Base-by-base conservation (phyloP, 1,140 invertebrate genomes). In the Goniozus legneri region DNA sequence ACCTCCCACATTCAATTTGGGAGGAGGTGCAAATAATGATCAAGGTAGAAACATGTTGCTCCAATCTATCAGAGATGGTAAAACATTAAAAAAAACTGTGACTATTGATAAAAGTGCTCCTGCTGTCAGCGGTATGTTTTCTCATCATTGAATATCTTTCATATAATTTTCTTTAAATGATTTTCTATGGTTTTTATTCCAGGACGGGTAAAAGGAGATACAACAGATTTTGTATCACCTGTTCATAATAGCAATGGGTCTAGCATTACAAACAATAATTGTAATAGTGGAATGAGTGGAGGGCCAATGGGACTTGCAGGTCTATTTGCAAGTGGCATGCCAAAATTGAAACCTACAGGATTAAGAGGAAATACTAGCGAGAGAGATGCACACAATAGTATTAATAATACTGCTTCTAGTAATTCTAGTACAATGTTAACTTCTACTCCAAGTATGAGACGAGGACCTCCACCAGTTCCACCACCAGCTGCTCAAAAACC, bases 41-140 rank as follows among this genome's bases (percentile, higher is more conserved):
- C 81, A 85, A 52, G 79, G 80, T 30, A 78, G 87, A 58, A 79
- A 79, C 46, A 77, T 83, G 12, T 71, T 95, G 38, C 76, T 95
- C 18, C 83, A 84, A 54, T 90, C 89, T 34, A 95, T 95, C 60
- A 83, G 88, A 55, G 82, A 85, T 69, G 92, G 92, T 35, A 79
- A 85, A 41, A 79, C 81, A 47, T 76, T 95, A 47, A 94, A 91
- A 69, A 95, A 94, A 75, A 83, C 90, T 45, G 82, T 86, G 1
- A 94, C 92, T 6, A 86, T 91, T 62, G 92, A 95, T 67, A 88
- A 91, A 73, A 95, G 91, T 80, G 84, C 82, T 31, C 92, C 93
- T 1, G 63, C 82, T 42, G 72, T 92, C 48, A 71, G 80, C 52
- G 88, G 89, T 77, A 58, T 32, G 50, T 59, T 47, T n/a, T n/a